Evolutionary conservation across 2,888 invertebrate genomes (phyloP), one percentile per base, ranked within the genome.

Genomic region (Hymenopus coronatus): DNA sequence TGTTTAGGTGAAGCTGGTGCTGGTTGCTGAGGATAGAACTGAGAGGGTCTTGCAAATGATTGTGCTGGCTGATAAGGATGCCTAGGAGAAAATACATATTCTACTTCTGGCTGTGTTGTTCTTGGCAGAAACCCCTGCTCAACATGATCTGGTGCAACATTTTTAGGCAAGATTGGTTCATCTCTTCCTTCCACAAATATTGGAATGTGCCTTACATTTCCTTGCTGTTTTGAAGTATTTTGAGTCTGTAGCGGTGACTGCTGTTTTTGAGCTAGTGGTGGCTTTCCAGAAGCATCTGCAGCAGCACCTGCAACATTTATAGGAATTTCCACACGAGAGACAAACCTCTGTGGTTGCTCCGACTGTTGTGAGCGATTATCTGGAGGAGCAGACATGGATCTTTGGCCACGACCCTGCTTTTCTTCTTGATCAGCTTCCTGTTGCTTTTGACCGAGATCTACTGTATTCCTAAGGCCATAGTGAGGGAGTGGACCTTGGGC

Each of bases 181-280:
- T 97, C 97, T 88, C 97, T 94, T 12, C 97, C 97, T 93, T 98
- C 98, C 0, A 98, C 97, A 92, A 97, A 97, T 90, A 98, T 98
- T 30, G 98, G 98, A 93, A 98, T 98, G 92, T 97, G 97, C 90
- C 98, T 95, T 86, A 97, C 96, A 91, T 95, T 96, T 84, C 91
- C 93, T 92, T 86, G 91, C 91, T 14, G 91, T 86, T 90, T 92
- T 90, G 90, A 83, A 90, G 90, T 70, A 90, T 88, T 27, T 46
- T 86, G 28, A 8, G 40, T 33, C 25, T 81, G 88, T 27, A 83
- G 89, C 70, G 81, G 83, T 30, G 82, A 82, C 85, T 89, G 88
- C 84, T 83, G 90, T 88, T 90, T 90, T 20, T 90, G 90, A 46
- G 90, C 89, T 28, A 87, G 88, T 28, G 90, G 90, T 54, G 91